These are phyloP conservation scores for Drosophila nebulosa DNA, from an alignment of 1,140 invertebrate species.

Conservation along the genomic window DNA sequence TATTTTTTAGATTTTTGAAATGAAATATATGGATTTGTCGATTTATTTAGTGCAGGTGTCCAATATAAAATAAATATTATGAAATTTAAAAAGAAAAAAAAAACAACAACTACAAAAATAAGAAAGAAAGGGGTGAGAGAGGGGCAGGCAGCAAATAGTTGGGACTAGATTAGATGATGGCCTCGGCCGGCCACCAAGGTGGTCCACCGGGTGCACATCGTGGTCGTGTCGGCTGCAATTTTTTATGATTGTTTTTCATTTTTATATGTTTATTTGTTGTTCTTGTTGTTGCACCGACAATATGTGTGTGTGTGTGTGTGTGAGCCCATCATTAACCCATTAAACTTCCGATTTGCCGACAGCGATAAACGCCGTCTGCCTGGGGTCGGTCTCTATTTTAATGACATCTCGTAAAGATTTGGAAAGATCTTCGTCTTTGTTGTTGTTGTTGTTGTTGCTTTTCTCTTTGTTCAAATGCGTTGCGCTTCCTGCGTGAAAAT, in stretches of 20 bases:
- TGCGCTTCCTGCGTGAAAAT: constrained; percentile 63
- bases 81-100: not conserved
- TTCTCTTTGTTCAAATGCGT: constrained; percentile 37
- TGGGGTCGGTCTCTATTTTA: constrained; percentile 47
- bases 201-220: constrained; percentile 72
- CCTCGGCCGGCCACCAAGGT: constrained; percentile 70
- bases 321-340: constrained; percentile 74
- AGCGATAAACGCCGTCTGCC: constrained; percentile 65
- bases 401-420: constrained; percentile 80
- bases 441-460: too few species aligned
- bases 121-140: not conserved
- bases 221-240: constrained; percentile 71
- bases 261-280: constrained; percentile 78
- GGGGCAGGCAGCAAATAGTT: constrained; percentile 3
- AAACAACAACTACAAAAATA: too few species aligned
- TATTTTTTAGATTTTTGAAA: too few species aligned
- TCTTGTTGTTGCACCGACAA: constrained; percentile 16
- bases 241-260: constrained; percentile 70
- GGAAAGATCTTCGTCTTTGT: constrained; percentile 49
- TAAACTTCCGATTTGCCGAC: constrained; percentile 79
- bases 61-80: too few species aligned
- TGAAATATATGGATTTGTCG: too few species aligned
- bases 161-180: constrained; percentile 9
- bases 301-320: constrained; percentile 15
- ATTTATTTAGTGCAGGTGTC: too few species aligned